Evolutionary conservation across 2,113 vertebrate genomes (phyloP).

Genomic region (Excalfactoria chinensis): DNA sequence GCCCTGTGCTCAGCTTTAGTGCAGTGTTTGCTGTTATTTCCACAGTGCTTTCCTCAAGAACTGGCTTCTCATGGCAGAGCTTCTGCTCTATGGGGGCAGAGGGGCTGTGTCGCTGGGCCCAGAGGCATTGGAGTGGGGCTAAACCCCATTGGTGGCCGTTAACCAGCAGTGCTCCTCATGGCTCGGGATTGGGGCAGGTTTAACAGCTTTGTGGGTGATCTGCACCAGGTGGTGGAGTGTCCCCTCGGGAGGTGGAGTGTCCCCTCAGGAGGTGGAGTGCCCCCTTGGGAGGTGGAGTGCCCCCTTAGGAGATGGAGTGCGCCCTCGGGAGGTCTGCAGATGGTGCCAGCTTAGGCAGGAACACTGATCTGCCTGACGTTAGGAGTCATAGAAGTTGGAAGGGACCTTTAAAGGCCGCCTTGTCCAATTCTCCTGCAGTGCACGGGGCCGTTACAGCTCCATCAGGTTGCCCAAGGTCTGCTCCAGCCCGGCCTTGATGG

Average conservation of each 20-base stretch:
- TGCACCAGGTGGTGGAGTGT: neutral
- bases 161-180: neutral
- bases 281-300: too few relatives aligned
- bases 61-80: neutral
- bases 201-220: neutral
- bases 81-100: neutral
- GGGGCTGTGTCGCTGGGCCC: neutral
- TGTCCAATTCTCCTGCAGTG: neutral
- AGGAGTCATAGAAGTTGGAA: neutral
- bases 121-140: too few relatives aligned
- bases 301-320: too few relatives aligned
- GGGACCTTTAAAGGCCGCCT: neutral
- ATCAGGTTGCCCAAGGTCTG: neutral
- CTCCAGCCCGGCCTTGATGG: neutral
- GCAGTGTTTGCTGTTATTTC: neutral
- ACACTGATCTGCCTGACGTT: neutral
- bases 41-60: neutral
- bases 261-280: neutral
- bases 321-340: neutral
- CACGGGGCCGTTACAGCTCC: neutral
- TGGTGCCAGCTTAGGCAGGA: neutral
- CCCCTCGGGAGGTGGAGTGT: neutral
- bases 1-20: neutral
- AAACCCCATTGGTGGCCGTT: neutral
- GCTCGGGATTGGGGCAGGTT: neutral